Conservation (phyloP, 2,113 vertebrate genomes). For the Nycticebus coucang region DNA sequence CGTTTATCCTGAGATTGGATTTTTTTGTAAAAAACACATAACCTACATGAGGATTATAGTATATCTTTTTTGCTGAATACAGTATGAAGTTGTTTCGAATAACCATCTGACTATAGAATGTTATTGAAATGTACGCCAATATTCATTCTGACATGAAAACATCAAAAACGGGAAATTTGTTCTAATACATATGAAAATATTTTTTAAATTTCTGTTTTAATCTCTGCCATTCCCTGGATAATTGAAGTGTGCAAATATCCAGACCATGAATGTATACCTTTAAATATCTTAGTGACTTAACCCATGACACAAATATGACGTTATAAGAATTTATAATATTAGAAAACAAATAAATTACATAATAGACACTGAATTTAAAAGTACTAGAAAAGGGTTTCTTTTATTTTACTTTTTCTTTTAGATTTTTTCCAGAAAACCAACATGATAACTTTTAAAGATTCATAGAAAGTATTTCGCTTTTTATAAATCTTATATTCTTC, state of each 20-base stretch:
- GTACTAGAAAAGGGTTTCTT: neutral
- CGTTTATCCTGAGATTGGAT: neutral
- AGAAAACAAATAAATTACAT: neutral
- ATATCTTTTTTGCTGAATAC: neutral
- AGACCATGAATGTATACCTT: neutral
- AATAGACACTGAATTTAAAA: neutral
- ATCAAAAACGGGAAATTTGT: neutral
- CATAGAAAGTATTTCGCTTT: neutral
- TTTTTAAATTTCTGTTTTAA: neutral
- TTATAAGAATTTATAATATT: neutral
- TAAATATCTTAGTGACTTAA: neutral
- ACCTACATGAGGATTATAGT: neutral
- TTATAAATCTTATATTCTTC: neutral
- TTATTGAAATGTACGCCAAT: neutral
- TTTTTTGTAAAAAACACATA: neutral
- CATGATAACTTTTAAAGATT: neutral
- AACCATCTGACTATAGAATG: neutral
- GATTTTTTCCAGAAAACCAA: neutral
- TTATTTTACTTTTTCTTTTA: neutral
- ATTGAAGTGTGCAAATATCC: neutral
- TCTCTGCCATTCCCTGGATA: neutral
- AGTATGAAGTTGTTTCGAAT: neutral
- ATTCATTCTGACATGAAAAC: neutral
- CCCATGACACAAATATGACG: neutral
- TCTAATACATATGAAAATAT: neutral